Base-by-base conservation (phyloP, 1,140 invertebrate genomes). In the Rhopalosiphum padi region DNA sequence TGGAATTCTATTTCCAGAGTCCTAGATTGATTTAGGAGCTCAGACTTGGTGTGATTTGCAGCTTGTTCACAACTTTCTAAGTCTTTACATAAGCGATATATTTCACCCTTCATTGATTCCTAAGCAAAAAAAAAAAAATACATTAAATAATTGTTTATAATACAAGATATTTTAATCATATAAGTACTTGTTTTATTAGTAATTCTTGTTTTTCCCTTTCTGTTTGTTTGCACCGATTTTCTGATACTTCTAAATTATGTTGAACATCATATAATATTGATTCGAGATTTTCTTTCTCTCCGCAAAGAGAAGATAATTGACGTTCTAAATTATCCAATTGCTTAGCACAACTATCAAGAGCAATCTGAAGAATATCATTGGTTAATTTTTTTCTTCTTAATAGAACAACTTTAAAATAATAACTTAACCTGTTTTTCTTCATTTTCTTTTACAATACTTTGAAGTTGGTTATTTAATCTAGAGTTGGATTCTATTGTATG, bases 191-290 rank as follows among this genome's bases (percentile, higher is more conserved):
- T 93, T 97, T 97, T 0, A 98, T 96, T 55, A 98, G 94, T 1
- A 97, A 95, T 87, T 98, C 97, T 94, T 98, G 97, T 51, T 97
- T 95, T 93, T 98, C 97, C 85, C 97, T 97, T 94, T 98, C 97
- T 22, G 98, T 94, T 94, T 98, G 97, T 68, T 96, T 95, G 53
- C 97, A 96, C 94, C 97, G 97, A 41, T 96, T 96, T 85, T 98
- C 97, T 0, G 96, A 96, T 37, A 97, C 96, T 95, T 98, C 97
- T 41, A 98, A 95, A 94, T 97, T 97, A 43, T 97, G 97, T 94
- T 97, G 97, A 0, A 97, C 97, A 94, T 98, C 97, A 94, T 98
- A 98, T 7, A 98, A 95, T 23, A 98, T 97, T 18, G 97, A 97
- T 95, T 98, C 97, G 9, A 98, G 95, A 0, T 97, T 97, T 95